A percentile compares a stretch with the other conserved stretches of the same genome.
phyloP scores from a whole-genome alignment of 2,113 vertebrate species.

The Clarias batrachus region DNA sequence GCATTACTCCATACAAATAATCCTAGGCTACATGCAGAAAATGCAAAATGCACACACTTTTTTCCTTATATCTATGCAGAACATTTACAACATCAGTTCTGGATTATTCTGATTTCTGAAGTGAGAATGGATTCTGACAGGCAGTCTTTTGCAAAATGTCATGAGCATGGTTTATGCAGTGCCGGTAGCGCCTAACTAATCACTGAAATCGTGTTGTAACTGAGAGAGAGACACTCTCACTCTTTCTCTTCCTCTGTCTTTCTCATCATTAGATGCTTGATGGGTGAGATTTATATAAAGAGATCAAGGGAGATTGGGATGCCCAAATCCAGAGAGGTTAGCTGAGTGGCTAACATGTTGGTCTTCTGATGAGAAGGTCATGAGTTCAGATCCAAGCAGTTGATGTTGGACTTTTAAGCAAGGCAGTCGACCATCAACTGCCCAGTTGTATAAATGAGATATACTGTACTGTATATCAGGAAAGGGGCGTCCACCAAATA shows the following conservation, averaged over 20 bases:
- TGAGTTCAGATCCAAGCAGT: not conserved
- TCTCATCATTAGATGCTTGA: not conserved
- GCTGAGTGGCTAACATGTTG: not conserved
- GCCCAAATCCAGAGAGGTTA: not conserved
- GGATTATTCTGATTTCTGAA: not conserved
- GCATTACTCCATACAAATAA: not conserved
- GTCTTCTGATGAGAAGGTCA: not conserved
- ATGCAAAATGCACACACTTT: not conserved
- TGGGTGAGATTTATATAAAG: slow-evolving; percentile 8
- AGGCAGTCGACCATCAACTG: not conserved
- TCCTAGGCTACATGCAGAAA: not conserved
- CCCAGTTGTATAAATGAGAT: not conserved
- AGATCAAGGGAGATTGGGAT: not conserved
- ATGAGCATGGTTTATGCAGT: slow-evolving; percentile 19
- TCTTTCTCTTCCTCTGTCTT: not conserved
- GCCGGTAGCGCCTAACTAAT: slow-evolving; percentile 25
- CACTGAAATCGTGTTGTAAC: slow-evolving; percentile 25
- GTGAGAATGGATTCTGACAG: slow-evolving; percentile 6
- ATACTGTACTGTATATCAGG: too few relatives aligned
- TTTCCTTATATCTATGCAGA: not conserved
- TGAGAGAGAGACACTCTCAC: not conserved
- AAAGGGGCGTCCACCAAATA: not conserved
- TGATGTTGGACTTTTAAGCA: not conserved
- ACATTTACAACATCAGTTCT: not conserved
- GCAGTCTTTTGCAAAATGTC: slow-evolving; percentile 25